Percentiles rank a stretch among this genome's conserved stretches.
Evolutionary conservation across 1,140 invertebrate species (phyloP).

Genomic region (Zelostemma sp.): DNA sequence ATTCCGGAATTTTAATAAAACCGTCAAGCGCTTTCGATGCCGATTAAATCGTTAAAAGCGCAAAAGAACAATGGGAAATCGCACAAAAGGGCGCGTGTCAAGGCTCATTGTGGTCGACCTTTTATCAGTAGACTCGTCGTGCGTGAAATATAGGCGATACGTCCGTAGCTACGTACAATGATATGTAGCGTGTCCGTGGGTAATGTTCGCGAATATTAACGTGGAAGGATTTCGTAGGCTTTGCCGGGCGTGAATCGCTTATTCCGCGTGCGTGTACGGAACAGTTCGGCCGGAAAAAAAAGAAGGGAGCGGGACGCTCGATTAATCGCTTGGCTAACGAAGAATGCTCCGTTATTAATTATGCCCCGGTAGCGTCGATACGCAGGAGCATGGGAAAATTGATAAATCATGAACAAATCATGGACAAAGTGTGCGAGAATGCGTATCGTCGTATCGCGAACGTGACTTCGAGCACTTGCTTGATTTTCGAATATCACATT

Average conservation of each 20-base stretch:
- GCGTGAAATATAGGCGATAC: slow-evolving; percentile 50
- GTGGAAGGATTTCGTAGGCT: slow-evolving; percentile 46
- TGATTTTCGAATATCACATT: too few relatives aligned
- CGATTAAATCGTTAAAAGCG: slow-evolving; percentile 44
- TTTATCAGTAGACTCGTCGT: slow-evolving; percentile 44
- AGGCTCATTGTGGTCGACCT: slow-evolving; percentile 44
- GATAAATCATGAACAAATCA: too few relatives aligned
- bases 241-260: slow-evolving; percentile 48
- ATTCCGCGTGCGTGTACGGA: slow-evolving; percentile 41
- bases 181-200: slow-evolving; percentile 45
- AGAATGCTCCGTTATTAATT: slow-evolving; percentile 51
- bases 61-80: slow-evolving; percentile 40
- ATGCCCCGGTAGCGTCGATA: slow-evolving; percentile 7
- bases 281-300: slow-evolving; percentile 46
- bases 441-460: too few relatives aligned
- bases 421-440: too few relatives aligned
- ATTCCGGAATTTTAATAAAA: slow-evolving; percentile 39
- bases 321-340: slow-evolving; percentile 50
- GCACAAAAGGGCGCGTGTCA: slow-evolving; percentile 48
- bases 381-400: too few relatives aligned
- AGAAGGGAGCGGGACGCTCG: slow-evolving; percentile 40
- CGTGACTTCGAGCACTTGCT: too few relatives aligned
- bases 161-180: slow-evolving; percentile 42
- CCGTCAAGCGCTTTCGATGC: slow-evolving; percentile 35
- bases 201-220: slow-evolving; percentile 49